Evolutionary conservation across 2,797 vertebrate genomes (phyloP), one percentile per base, ranked within the genome.

Genomic region (Gallirallus australis): DNA sequence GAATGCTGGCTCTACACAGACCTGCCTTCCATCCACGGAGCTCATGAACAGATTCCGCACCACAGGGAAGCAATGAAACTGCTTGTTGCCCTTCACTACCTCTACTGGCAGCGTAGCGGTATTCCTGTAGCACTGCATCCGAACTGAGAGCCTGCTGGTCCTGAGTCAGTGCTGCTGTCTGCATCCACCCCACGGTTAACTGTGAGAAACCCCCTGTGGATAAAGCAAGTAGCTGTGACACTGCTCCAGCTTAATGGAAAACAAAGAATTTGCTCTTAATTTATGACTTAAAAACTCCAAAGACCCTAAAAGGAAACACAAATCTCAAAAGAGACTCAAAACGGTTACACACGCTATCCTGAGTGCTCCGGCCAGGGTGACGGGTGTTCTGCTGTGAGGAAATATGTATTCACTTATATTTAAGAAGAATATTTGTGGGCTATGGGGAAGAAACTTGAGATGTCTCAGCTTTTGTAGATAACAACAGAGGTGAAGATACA

Each of bases 221-320:
- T 82, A 73, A 73, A 87, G 19, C 75, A 82, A 78, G 84, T 48
- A 92, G 79, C 35, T 93, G 76, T 92, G 82, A 93, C 53, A 68
- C 53, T 24, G 40, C 60, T 89, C 68, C 56, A 80, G 56, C 71
- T 92, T 87, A 63, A 89, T 1, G 63, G 56, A 87, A 91, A 89
- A 53, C 53, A 71, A 64, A 87, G 76, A 87, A 64, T 64, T 83
- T n/a, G 47, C 76, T 90, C 65, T 64, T 79, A 72, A 68, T 71
- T 89, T 90, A 21, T 35, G 57, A 31, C 27, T 86, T 80, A 17
- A 69, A 76, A 88, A 91, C 65, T 0, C 4, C 47, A 37, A 89
- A 69, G 61, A 31, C 11, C 57, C 54, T 90, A 81, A 66, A 78
- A 88, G 71, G 60, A 84, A 93, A 89, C 6, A 60, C 15, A 77